A percentile compares a stretch with the other conserved stretches of the same genome.
Conservation (phyloP, 1,140 invertebrate genomes). For the Lordiphosa collinella region DNA sequence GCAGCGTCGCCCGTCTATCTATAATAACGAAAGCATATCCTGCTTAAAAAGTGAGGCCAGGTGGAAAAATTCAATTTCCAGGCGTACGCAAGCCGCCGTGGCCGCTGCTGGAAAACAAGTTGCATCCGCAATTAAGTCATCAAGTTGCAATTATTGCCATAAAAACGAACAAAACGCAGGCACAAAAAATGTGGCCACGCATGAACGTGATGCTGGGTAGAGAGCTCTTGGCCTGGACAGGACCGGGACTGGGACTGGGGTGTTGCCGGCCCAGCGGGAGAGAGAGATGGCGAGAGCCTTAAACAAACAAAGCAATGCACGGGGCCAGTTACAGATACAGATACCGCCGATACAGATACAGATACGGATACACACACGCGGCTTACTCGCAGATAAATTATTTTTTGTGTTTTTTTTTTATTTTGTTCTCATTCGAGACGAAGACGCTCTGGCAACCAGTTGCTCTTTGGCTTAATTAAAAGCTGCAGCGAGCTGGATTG, state of each 20-base stretch:
- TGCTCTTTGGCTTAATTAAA: conserved; percentile 74
- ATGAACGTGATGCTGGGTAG: conserved; percentile 65
- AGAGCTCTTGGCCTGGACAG: conserved; percentile 10
- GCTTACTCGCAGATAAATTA: conserved; percentile 71
- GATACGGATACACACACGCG: conserved; percentile 37
- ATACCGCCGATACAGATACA: conserved; percentile 26
- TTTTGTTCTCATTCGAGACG: conserved; percentile 17
- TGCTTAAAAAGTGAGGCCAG: conserved; percentile 65
- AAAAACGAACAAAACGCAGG: conserved; percentile 76
- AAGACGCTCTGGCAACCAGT: conserved; percentile 59
- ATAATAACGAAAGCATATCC: conserved; percentile 76
- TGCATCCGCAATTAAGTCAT: conserved; percentile 78
- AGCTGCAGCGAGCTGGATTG: conserved; percentile 68
- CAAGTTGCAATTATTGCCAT: conserved; percentile 78
- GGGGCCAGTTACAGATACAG: conserved; percentile 20
- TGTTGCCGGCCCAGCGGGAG: conserved; percentile 65
- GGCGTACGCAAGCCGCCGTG: conserved; percentile 31
- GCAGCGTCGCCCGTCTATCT: conserved; percentile 40
- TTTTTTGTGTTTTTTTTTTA: conserved; percentile 38
- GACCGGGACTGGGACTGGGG: conserved; percentile 53
- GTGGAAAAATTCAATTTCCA: conserved; percentile 78
- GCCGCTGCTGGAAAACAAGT: conserved; percentile 70
- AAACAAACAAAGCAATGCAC: conserved; percentile 54
- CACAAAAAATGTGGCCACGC: conserved; percentile 71
- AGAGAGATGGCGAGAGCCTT: conserved; percentile 48